Base-by-base conservation (phyloP, 2,113 vertebrate species). In the Rhipidura dahli region DNA sequence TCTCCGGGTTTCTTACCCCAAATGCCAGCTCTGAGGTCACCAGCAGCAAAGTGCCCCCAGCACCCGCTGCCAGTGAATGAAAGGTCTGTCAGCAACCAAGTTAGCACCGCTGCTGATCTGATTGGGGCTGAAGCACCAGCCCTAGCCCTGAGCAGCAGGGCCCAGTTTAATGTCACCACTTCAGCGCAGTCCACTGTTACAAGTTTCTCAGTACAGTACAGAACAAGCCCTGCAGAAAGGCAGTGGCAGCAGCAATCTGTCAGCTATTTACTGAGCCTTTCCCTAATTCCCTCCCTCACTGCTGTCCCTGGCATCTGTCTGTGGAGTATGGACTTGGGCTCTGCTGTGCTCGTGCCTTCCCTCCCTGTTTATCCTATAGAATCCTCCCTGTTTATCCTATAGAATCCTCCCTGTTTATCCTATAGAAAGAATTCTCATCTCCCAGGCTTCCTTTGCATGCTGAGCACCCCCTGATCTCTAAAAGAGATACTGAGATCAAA, bases 151-250 rank as follows among this genome's bases (percentile, higher is more conserved):
- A 73, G 93, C 93, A 4, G 42, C 35, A 49, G 90, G 85, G 42
- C 79, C 59, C 21, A 6, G 39, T 83, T 95, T 73, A 92, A 95
- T 96, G 96, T 93, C 93, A 90, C 35, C 47, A 14, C 85, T 83
- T 18, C 59, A 15, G 96, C 83, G 72, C 82, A 81, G 93, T 49
- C 70, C 85, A 24, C 50, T 47, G 1, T 18, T 59, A 44, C 87
- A 19, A 92, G 90, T 63, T 75, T 33, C 88, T 90, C 60, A 24
- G 75, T 15, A 4, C 39, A 61, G 79, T 40, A 28, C 50, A 27
- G 4, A 93, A 60, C 35, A 12, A 92, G 76, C 93, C 92, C 93
- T 93, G 49, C 87, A 95, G 95, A 66, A 77, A 96, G 68, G 89
- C 66, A 91, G 77, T 19, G 2, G 94, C 89, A 96, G 95, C 76